Percentiles rank a stretch among this genome's conserved stretches.
These are phyloP conservation scores for Bugula neritina DNA, from an alignment of 2,888 invertebrate genomes.

Conservation along the genomic window DNA sequence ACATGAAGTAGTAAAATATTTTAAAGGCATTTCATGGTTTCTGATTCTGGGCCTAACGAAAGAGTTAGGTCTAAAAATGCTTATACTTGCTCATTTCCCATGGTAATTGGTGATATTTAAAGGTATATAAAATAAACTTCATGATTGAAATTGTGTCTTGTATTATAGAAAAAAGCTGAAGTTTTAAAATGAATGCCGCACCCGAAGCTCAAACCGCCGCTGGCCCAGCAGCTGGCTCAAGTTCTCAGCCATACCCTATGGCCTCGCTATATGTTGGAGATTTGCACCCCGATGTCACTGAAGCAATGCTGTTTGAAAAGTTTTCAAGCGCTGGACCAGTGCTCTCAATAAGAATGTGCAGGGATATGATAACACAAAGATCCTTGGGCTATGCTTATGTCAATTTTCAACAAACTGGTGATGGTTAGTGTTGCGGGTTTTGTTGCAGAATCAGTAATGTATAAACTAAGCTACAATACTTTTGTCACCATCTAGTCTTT, in stretches of 20 bases:
- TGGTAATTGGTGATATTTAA: too few relatives aligned
- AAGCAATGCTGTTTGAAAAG: conserved; percentile 98
- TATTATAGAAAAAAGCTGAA: too few relatives aligned
- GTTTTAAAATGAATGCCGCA: conserved; percentile 10
- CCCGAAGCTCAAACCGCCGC: neutral
- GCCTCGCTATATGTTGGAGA: conserved; percentile 99
- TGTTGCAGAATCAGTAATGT: too few relatives aligned
- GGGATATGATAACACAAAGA: conserved; percentile 93
- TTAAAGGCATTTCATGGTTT: too few relatives aligned
- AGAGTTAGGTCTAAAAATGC: too few relatives aligned
- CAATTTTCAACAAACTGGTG: conserved; percentile 98
- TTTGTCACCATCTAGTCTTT: too few relatives aligned
- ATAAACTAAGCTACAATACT: neutral
- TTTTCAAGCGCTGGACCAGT: conserved; percentile 98
- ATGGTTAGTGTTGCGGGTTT: conserved; percentile 87
- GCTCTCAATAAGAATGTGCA: conserved; percentile 94
- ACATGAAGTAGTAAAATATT: too few relatives aligned
- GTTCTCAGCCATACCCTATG: conserved; percentile 42
- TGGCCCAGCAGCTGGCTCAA: conserved; percentile 17
- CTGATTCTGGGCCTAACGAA: too few relatives aligned
- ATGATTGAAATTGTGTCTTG: too few relatives aligned
- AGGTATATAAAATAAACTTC: too few relatives aligned
- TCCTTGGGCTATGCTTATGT: conserved; percentile 99
- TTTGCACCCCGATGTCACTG: conserved; percentile 94
- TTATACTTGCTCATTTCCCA: too few relatives aligned